Conservation (phyloP, 1,140 invertebrate genomes). For the Akabosia matsudoensis region DNA sequence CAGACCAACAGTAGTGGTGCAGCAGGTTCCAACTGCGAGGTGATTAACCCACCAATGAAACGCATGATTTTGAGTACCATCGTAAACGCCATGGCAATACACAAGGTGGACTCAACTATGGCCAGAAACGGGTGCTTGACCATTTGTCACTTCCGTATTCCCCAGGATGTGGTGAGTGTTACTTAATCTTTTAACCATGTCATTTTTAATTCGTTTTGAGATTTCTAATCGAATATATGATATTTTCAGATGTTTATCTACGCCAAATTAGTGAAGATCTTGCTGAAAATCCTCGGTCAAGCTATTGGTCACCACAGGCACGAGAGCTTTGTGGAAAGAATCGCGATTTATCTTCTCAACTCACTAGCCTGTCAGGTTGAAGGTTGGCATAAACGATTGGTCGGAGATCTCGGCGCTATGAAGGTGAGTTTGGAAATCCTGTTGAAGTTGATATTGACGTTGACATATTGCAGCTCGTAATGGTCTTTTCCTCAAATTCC, state of each 20-base stretch:
- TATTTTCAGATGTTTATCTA: slow-evolving; percentile 86
- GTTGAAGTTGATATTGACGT: neutral
- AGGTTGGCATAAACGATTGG: slow-evolving; percentile 80
- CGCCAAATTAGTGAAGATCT: slow-evolving; percentile 76
- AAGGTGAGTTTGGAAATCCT: slow-evolving; percentile 58
- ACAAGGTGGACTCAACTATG: slow-evolving; percentile 82
- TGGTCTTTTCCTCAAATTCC: slow-evolving; percentile 8
- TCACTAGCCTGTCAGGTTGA: slow-evolving; percentile 94
- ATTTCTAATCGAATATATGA: neutral
- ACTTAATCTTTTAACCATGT: slow-evolving; percentile 15
- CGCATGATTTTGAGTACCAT: slow-evolving; percentile 73
- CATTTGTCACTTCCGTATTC: slow-evolving; percentile 90
- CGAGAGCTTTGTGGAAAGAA: slow-evolving; percentile 88
- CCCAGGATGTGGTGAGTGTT: slow-evolving; percentile 85
- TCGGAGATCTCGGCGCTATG: slow-evolving; percentile 86
- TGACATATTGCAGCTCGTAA: neutral
- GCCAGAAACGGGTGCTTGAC: slow-evolving; percentile 92
- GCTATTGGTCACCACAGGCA: slow-evolving; percentile 62
- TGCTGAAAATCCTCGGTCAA: slow-evolving; percentile 70
- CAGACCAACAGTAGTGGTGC: slow-evolving; percentile 53
- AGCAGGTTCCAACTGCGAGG: neutral
- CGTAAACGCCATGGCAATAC: slow-evolving; percentile 81
- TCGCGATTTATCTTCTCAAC: slow-evolving; percentile 91
- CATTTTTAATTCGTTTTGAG: neutral
- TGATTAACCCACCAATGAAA: slow-evolving; percentile 56